A percentile compares a stretch with the other conserved stretches of the same genome.
Conservation (phyloP, 2,797 vertebrate genomes). For the Parauchenoglanis ngamensis region DNA sequence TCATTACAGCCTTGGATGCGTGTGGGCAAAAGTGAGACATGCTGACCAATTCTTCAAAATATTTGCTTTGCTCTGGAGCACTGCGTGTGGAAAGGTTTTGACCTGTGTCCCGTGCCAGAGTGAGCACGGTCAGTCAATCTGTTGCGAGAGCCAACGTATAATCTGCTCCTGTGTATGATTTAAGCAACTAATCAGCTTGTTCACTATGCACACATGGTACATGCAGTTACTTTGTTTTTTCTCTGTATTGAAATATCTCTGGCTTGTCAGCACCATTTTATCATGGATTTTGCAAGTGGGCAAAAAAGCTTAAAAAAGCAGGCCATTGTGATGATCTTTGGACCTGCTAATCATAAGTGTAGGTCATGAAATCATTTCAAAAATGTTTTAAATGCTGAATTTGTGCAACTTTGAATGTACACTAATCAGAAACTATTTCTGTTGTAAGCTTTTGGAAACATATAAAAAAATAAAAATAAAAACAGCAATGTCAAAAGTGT, state of each 20-base stretch:
- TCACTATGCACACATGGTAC: background rate
- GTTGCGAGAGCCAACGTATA: background rate
- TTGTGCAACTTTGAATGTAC: background rate
- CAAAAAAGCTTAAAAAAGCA: background rate
- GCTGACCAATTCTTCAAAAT: background rate
- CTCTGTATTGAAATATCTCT: background rate
- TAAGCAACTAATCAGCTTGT: too few species aligned
- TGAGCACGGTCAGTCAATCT: background rate
- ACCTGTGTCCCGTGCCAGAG: background rate
- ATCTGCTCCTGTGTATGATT: background rate
- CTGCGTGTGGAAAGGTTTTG: background rate
- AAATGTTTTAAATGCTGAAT: background rate
- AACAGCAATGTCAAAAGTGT: background rate
- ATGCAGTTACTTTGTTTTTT: too few species aligned
- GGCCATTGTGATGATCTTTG: slow-evolving; percentile 6
- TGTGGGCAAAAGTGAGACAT: background rate
- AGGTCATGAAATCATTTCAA: background rate
- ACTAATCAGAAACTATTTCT: background rate
- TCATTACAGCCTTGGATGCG: background rate
- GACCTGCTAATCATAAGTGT: background rate
- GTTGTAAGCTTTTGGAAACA: background rate
- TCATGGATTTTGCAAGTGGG: slow-evolving; percentile 17
- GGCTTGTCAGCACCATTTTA: slow-evolving; percentile 18
- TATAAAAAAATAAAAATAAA: too few species aligned
- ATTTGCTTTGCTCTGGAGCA: background rate